Base-by-base conservation (phyloP, 2,113 vertebrate species). In the Chaetodon auriga region DNA sequence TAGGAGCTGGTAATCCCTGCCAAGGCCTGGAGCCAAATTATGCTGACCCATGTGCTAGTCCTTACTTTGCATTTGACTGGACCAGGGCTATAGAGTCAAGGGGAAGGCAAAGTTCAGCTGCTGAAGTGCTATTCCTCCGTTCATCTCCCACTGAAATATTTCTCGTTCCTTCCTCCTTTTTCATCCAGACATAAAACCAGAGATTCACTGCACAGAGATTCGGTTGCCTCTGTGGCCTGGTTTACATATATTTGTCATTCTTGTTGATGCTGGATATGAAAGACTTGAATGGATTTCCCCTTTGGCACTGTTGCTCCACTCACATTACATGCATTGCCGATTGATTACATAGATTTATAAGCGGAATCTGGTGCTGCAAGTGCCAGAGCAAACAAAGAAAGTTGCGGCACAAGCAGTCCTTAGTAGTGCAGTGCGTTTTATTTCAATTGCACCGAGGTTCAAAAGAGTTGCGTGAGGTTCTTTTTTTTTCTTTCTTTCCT, bases 311-410 rank as follows among this genome's bases (percentile, higher is more conserved):
- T 80, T 75, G 46, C 74, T 85, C 72, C 49, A 18, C 78, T 85
- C 79, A 68, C 53, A 65, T 83, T 75, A 72, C 77, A 68, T 57
- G 78, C 72, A 78, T 72, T 75, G 71, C 49, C 53, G 61, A 79
- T 82, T 85, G 85, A 90, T 91, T 86, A 90, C 84, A 85, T 83
- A 46, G 68, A 87, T 82, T 81, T 83, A 75, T 30, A 35, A 79
- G 68, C 10, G 38, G 38, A 77, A 73, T 51, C 13, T 45, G 41
- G 51, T 2, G 7, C 60, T 18, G 68, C 72, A 36, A 38, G 61
- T 35, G 84, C 53, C 62, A 57, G 41, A 68, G 71, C 7, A 15
- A 80, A 70, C 77, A 82, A 78, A 86, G 77, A 86, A 86, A 85
- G 81, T 83, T 75, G 49, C 58, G 81, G 75, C 54, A 46, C 60